Conservation (phyloP, 2,888 invertebrate genomes). For the Baronia brevicornis region DNA sequence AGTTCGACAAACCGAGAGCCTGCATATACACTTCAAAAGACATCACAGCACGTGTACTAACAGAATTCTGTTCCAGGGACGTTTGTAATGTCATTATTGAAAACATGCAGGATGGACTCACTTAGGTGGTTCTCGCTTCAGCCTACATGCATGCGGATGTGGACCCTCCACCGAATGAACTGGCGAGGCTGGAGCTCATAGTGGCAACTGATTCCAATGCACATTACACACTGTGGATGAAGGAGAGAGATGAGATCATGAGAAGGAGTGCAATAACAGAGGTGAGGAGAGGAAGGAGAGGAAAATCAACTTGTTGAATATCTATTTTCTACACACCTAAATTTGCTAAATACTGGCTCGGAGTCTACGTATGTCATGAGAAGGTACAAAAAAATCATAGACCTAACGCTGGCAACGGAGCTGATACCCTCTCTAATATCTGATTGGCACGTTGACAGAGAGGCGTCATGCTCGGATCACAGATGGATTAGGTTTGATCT, state of each 20-base stretch:
- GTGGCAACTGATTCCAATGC: no score
- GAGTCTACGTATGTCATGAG: background rate
- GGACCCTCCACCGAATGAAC: background rate
- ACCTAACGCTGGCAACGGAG: background rate
- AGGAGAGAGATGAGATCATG: no score
- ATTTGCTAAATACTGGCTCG: background rate
- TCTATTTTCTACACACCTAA: background rate
- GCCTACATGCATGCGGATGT: background rate
- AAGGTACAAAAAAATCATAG: background rate
- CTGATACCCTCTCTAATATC: background rate
- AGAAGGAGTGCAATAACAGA: background rate
- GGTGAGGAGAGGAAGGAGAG: background rate
- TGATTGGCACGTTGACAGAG: background rate
- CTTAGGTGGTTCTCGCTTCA: background rate
- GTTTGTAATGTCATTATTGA: no score
- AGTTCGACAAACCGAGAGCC: background rate
- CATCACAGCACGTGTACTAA: background rate
- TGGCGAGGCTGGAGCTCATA: background rate
- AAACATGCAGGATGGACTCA: no score
- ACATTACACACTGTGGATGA: no score
- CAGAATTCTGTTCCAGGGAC: background rate
- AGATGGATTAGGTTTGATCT: background rate
- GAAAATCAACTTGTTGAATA: background rate
- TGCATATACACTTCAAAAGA: background rate
- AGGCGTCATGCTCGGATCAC: background rate